Base-by-base conservation (phyloP, 2,888 invertebrate species). In the Pegoplata infirma region DNA sequence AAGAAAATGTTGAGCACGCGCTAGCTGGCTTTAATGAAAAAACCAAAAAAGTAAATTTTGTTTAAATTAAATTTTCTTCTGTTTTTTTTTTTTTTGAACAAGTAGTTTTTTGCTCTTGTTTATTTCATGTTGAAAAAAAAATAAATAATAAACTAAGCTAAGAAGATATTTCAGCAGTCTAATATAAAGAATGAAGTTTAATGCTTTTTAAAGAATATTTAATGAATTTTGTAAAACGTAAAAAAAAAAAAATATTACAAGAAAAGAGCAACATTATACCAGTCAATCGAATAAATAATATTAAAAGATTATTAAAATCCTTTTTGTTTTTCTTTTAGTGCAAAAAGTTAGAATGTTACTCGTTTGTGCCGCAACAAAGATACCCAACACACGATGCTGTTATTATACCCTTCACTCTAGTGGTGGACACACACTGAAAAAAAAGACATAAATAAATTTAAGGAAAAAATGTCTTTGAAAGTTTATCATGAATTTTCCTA, bases 1-100 rank as follows among this genome's bases (percentile, higher is more conserved):
- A 66, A 7, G 14, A 56, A 67, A 55, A 28, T 55, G n/a, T n/a
- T 36, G 44, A 56, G 47, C 56, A 56, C 56, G 47, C 46, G n/a
- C 23, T 23, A 3, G 4, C 51, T 53, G 28, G 51, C 59, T 53
- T 61, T 61, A 32, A 59, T 53, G 44, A n/a, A 40, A 23, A 69
- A 25, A 25, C 40, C 40, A 44, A 61, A n/a, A n/a, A 17, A 55
- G 40, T 10, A 55, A 17, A 40, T 55, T 6, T 25, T 32, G 28
- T 21, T 28, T n/a, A 40, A 51, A 51, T 19, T 23, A 51, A n/a
- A 1, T 6, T 16, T 40, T 46, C n/a, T n/a, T n/a, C n/a, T n/a
- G n/a, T n/a, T n/a, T n/a, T 23, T 14, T 19, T 51, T 47, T 44
- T 46, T 14, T 25, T 32, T 21, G 47, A n/a, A 5, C 32, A 21